A percentile compares a stretch with the other conserved stretches of the same genome.
phyloP scores from a whole-genome alignment of 2,888 invertebrate genomes.

The Trichogramma dendrolimi region DNA sequence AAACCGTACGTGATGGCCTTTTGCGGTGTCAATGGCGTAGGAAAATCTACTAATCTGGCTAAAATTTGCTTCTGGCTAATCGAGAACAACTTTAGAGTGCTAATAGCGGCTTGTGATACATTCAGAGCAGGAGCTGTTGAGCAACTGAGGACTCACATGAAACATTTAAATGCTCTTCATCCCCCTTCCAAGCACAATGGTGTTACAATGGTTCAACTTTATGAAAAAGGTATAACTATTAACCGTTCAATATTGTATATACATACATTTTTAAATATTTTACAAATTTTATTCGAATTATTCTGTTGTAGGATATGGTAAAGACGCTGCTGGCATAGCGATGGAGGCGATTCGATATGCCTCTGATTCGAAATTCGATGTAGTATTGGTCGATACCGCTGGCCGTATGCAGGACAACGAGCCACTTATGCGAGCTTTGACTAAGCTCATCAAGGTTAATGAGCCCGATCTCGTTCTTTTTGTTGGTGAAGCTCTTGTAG shows the following conservation, averaged over 20 bases:
- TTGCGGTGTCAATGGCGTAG: conserved; percentile 98
- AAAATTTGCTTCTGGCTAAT: conserved; percentile 99
- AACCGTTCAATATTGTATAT: background rate
- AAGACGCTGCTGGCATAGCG: conserved; percentile 97
- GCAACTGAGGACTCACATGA: conserved; percentile 90
- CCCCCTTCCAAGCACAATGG: conserved; percentile 70
- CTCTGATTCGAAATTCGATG: conserved; percentile 74
- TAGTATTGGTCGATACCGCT: conserved; percentile 97
- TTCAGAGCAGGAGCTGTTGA: conserved; percentile 99
- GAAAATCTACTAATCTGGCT: conserved; percentile 97
- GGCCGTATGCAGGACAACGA: conserved; percentile 99
- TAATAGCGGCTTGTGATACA: conserved; percentile 98
- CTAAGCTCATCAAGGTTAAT: conserved; percentile 96
- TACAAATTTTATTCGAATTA: background rate
- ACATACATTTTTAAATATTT: background rate
- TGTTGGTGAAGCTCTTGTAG: conserved; percentile 99
- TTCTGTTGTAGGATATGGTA: conserved; percentile 71
- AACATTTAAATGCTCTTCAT: conserved; percentile 90
- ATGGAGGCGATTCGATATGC: conserved; percentile 94
- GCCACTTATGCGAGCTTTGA: conserved; percentile 94
- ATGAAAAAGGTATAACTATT: conserved; percentile 72
- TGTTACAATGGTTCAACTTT: conserved; percentile 83
- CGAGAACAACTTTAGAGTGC: conserved; percentile 90
- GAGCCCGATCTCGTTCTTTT: conserved; percentile 97
- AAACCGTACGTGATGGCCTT: conserved; percentile 94